Evolutionary conservation across 2,888 invertebrate species (phyloP), one percentile per base, ranked within the genome.

Genomic region (Euplexia lucipara): DNA sequence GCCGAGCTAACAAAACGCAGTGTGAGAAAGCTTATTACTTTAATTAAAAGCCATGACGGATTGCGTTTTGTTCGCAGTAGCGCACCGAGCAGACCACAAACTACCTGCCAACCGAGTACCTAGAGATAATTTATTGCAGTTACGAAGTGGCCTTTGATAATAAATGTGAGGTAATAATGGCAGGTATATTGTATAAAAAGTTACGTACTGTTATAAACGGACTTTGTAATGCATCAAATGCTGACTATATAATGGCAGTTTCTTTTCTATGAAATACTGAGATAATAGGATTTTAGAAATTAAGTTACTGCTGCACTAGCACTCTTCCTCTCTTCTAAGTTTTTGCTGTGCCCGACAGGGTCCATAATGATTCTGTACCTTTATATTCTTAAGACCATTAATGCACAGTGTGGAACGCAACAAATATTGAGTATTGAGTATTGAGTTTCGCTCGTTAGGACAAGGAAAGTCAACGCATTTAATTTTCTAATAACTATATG

Each of bases 31-130:
- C 44, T 68, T 59, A 61, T 48, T 60, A 60, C 34, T 77, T 68
- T 78, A 79, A 79, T 80, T 78, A 79, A 80, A 69, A 56, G 14
- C 67, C 34, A 62, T 58, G 66, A 64, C 63, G 51, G 39, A 63
- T 59, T 7, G 51, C 58, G 42, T 58, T 60, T 57, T 56, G 35
- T 75, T 44, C 56, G 9, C 34, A 48, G 42, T 30, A 47, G 70
- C 47, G 41, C 35, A 56, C 35, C 49, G 34, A 37, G 62, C 47
- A 58, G 34, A 35, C 41, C 48, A 16, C 42, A 59, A 64, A 59
- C 48, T 66, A 60, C 39, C 39, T 30, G 16, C 41, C 22, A 39
- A 54, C 30, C 20, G 18, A 41, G 59, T 57, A 30, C n/a, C 47
- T 62, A 65, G 42, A 62, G 37, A 48, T 64, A 61, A 78, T 61